Conservation (phyloP, 2,113 vertebrate genomes). For the Hyla sarda region DNA sequence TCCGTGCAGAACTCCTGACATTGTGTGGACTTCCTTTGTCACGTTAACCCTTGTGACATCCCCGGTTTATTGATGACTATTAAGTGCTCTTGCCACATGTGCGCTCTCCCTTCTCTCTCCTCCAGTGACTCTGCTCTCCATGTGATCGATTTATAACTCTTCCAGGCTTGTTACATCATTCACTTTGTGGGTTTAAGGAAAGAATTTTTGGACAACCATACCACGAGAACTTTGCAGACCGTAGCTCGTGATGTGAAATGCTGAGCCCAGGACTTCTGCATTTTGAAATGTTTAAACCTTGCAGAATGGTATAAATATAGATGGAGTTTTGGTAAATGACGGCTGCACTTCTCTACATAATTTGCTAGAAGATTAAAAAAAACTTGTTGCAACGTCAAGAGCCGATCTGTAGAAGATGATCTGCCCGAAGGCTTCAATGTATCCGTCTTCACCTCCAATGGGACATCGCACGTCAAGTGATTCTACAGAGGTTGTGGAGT, state of each 20-base stretch:
- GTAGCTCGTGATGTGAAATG: not conserved
- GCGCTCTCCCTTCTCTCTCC: not conserved
- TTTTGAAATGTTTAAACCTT: no score
- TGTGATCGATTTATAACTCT: not conserved
- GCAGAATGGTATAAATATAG: not conserved
- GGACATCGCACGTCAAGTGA: no score
- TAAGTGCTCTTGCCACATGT: not conserved
- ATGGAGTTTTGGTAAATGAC: not conserved
- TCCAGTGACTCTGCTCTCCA: not conserved
- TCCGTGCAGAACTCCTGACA: constrained; percentile 35
- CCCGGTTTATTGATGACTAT: not conserved
- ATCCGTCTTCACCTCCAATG: no score
- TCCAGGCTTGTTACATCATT: not conserved
- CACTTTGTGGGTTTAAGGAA: constrained; percentile 1
- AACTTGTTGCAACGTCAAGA: no score
- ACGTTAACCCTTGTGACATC: not conserved
- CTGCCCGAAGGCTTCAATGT: no score
- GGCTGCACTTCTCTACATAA: not conserved
- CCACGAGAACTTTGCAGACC: not conserved
- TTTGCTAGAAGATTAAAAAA: no score
- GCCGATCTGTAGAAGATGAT: no score
- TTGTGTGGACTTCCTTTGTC: not conserved
- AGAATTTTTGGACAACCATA: not conserved
- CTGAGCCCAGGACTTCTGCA: constrained; percentile 2
- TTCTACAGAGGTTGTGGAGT: no score